A percentile compares a stretch with the other conserved stretches of the same genome.
These are phyloP conservation scores for Sesia apiformis DNA, from an alignment of 2,888 invertebrate genomes.

Conservation along the genomic window DNA sequence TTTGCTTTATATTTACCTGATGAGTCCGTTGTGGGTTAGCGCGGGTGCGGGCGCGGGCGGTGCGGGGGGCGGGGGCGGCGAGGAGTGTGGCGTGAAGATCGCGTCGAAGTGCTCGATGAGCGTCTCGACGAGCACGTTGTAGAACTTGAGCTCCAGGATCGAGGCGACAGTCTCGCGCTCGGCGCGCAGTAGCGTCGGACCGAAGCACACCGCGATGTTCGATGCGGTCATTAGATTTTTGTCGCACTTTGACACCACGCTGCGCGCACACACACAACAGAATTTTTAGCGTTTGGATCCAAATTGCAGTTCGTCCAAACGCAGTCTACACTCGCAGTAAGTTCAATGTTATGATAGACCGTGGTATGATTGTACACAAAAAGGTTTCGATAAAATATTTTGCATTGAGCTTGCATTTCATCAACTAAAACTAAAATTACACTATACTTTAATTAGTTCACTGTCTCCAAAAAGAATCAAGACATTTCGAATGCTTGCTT, in stretches of 20 bases:
- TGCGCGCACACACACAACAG: constrained; percentile 13
- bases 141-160: constrained; percentile 99
- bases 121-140: constrained; percentile 98
- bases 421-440: no score
- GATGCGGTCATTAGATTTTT: constrained; percentile 98
- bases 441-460: no score
- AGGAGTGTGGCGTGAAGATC: constrained; percentile 19
- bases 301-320: no score
- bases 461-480: no score
- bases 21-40: constrained; percentile 20
- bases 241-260: constrained; percentile 83
- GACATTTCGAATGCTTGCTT: no score
- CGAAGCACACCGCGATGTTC: constrained; percentile 98
- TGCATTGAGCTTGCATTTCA: no score
- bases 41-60: constrained; percentile 8
- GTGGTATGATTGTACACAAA: no score
- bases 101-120: constrained; percentile 83
- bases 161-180: constrained; percentile 98
- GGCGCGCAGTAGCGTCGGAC: constrained; percentile 94
- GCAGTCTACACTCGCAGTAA: no score
- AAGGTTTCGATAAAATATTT: no score
- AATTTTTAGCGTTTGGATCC: no score
- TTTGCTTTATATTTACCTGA: constrained; percentile 22
- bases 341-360: no score
- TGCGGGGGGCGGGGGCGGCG: constrained; percentile 6